Conservation (phyloP, 1,140 invertebrate genomes). For the Stegodyphus mimosarum region DNA sequence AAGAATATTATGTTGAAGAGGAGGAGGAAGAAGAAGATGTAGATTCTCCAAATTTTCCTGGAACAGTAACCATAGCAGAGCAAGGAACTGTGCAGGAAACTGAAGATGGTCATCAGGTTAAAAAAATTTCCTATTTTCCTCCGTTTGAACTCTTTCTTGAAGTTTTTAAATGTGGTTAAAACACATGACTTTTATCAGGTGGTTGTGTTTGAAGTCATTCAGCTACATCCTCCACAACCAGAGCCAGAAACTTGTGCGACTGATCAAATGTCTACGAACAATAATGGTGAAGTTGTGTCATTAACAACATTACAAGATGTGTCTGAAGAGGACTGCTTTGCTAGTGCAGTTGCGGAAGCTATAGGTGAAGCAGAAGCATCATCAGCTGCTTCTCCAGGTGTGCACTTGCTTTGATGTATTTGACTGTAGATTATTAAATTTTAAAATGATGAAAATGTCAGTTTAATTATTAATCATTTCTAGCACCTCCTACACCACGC, state of each 20-base stretch:
- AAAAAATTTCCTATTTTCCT: background rate
- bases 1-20: conserved; percentile 60
- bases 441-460: background rate
- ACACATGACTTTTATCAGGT: conserved; percentile 25
- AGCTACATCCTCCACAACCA: conserved; percentile 37
- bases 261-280: background rate
- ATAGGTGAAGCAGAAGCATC: conserved; percentile 22
- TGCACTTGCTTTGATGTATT: background rate
- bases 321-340: conserved; percentile 44
- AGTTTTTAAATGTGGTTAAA: background rate
- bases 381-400: conserved; percentile 12
- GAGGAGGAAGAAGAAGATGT: conserved; percentile 39
- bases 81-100: conserved; percentile 51
- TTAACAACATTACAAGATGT: conserved; percentile 31
- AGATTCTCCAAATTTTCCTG: conserved; percentile 12
- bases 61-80: conserved; percentile 33
- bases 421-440: background rate
- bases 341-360: conserved; percentile 46
- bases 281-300: conserved; percentile 17
- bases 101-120: conserved; percentile 54
- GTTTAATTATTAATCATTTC: background rate
- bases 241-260: conserved; percentile 1
- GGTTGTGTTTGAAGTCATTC: conserved; percentile 64
- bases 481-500: conserved; percentile 33
- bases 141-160: background rate